Conservation (phyloP, 2,113 vertebrate species). For the Sylvilagus bachmani region DNA sequence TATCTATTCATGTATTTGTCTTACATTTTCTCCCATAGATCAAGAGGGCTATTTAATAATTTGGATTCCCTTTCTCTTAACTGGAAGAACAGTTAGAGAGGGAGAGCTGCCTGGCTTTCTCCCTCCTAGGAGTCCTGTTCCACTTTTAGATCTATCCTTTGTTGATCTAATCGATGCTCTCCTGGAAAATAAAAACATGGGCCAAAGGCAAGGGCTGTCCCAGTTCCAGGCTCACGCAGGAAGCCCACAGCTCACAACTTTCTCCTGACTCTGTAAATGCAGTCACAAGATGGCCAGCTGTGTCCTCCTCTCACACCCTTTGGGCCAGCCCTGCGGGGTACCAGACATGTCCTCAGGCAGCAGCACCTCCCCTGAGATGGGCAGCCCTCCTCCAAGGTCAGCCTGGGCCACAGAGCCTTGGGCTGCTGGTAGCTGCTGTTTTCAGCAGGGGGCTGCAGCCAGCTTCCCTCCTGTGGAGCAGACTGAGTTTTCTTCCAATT, state of each 20-base stretch:
- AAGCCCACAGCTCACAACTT: accelerated
- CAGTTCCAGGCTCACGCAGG: not conserved
- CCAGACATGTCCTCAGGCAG: not conserved
- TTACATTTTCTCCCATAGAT: not conserved
- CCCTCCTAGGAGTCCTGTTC: too few relatives aligned
- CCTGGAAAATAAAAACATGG: too few relatives aligned
- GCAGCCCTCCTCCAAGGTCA: not conserved
- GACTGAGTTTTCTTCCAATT: not conserved
- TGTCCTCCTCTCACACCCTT: not conserved
- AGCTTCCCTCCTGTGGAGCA: not conserved
- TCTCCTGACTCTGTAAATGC: not conserved
- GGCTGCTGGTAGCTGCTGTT: not conserved
- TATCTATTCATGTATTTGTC: not conserved
- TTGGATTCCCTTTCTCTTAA: not conserved
- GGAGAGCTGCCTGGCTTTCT: not conserved
- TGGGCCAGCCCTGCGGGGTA: not conserved
- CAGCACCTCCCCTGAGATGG: accelerated
- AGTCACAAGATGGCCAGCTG: not conserved
- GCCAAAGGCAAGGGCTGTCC: not conserved
- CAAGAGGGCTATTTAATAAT: not conserved
- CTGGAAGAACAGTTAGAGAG: not conserved
- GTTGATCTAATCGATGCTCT: not conserved
- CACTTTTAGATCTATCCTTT: not conserved
- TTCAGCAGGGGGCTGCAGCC: not conserved
- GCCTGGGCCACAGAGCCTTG: not conserved